phyloP scores from a whole-genome alignment of 1,140 invertebrate species.

The Zaprionus davidi region DNA sequence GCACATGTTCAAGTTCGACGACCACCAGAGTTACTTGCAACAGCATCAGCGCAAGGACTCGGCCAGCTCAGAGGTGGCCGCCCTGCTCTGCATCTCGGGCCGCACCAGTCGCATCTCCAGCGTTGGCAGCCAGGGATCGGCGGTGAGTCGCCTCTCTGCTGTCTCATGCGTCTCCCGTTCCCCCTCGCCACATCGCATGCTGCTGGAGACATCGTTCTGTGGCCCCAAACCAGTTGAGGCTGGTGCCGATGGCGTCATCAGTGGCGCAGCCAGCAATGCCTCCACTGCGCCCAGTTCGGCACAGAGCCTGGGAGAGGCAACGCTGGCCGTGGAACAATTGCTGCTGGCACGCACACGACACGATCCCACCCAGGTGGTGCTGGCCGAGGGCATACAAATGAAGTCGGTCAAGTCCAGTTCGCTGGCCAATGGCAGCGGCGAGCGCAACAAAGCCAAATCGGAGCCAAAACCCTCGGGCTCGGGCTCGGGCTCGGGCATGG shows the following conservation, averaged over 20 bases:
- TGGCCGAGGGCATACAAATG: conserved; percentile 85
- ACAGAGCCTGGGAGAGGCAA: conserved; percentile 85
- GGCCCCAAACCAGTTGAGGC: conserved; percentile 90
- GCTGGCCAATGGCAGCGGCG: conserved; percentile 60
- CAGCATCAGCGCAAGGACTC: conserved; percentile 91
- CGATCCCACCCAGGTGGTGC: conserved; percentile 86
- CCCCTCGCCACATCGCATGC: conserved; percentile 94
- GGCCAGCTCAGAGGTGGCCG: conserved; percentile 87
- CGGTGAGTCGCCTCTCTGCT: conserved; percentile 88
- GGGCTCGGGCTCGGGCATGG: conserved; percentile 36
- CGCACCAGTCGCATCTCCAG: conserved; percentile 92
- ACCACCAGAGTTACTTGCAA: conserved; percentile 85
- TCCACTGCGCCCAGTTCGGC: conserved; percentile 61
- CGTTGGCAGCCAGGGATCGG: conserved; percentile 89
- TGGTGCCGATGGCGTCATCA: conserved; percentile 64
- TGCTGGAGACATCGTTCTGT: conserved; percentile 95
- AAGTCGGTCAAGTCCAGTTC: conserved; percentile 42
- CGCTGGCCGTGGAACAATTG: conserved; percentile 88
- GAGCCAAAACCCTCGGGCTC: conserved; percentile 25
- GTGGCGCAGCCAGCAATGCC: conserved; percentile 46
- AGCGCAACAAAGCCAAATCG: conserved; percentile 13
- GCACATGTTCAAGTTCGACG: conserved; percentile 86
- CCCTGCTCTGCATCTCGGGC: conserved; percentile 91
- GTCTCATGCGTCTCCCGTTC: conserved; percentile 89
- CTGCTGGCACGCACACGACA: conserved; percentile 86